Percentiles rank a stretch among this genome's conserved stretches.
Conservation (phyloP, 2,888 invertebrate genomes). For the Thymelicus sylvestris region DNA sequence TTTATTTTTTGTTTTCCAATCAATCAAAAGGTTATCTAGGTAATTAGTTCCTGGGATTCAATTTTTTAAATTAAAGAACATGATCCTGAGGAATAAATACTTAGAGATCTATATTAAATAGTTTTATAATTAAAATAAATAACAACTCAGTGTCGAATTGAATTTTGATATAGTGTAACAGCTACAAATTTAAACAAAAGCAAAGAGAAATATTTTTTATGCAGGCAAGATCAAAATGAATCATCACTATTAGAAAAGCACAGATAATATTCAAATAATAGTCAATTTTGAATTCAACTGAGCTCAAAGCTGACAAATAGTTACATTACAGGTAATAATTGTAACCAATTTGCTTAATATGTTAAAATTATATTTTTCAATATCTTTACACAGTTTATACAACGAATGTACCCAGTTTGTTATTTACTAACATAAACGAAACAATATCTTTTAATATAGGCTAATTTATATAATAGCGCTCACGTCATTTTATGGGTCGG, state of each 20-base stretch:
- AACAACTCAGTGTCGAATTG: too few relatives aligned
- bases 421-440: constrained; percentile 9
- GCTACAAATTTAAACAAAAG: too few relatives aligned
- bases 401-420: constrained; percentile 32
- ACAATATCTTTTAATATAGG: constrained; percentile 47
- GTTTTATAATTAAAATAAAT: too few relatives aligned
- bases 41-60: too few relatives aligned
- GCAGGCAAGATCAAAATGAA: too few relatives aligned
- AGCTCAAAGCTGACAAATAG: constrained; percentile 19
- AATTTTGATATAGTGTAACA: too few relatives aligned
- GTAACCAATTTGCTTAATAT: constrained; percentile 32
- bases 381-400: constrained; percentile 33
- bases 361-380: constrained; percentile 31
- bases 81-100: too few relatives aligned
- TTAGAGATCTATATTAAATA: too few relatives aligned
- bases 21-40: too few relatives aligned
- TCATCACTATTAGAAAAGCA: background rate
- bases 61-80: too few relatives aligned
- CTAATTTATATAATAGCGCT: constrained; percentile 65
- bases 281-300: constrained; percentile 25
- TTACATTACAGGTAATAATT: constrained; percentile 23
- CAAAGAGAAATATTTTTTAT: too few relatives aligned
- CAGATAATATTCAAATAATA: background rate
- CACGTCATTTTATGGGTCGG: constrained; percentile 54
- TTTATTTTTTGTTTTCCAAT: too few relatives aligned